Evolutionary conservation across 2,113 vertebrate genomes (phyloP).

Genomic region (Oceanites oceanicus): DNA sequence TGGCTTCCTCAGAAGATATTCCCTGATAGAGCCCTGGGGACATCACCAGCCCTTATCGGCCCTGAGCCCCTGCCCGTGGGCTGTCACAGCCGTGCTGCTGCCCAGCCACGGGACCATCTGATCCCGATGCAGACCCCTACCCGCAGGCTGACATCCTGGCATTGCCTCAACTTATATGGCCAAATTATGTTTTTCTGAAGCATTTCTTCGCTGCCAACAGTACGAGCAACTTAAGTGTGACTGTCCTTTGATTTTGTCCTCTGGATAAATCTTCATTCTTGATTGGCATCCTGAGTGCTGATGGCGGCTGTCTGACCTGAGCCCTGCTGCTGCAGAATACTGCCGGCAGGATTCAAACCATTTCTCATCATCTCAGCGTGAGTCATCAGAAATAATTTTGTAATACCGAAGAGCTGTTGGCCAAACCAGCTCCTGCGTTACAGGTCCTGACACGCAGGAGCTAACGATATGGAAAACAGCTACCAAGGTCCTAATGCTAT

Average conservation of each 20-base stretch:
- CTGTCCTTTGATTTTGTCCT: background rate
- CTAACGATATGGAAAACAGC: background rate
- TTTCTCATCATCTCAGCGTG: background rate
- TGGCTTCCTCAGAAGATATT: background rate
- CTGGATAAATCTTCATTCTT: background rate
- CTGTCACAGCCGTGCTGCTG: background rate
- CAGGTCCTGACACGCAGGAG: background rate
- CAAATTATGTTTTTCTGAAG: background rate
- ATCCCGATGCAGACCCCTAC: background rate
- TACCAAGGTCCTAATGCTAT: background rate
- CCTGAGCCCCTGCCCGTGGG: background rate
- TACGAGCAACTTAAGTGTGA: background rate
- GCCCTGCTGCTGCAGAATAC: background rate
- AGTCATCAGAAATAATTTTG: background rate
- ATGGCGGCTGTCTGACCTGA: background rate
- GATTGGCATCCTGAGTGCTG: background rate
- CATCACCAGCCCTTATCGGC: background rate
- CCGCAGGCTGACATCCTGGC: fast-evolving
- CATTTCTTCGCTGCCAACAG: background rate
- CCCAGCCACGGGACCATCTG: background rate
- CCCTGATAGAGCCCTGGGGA: background rate
- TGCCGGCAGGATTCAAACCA: background rate
- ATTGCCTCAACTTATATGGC: background rate
- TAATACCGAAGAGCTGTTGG: background rate
- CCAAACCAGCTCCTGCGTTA: background rate